Conservation (phyloP, 2,797 vertebrate species). For the Sebastes oblongus region DNA sequence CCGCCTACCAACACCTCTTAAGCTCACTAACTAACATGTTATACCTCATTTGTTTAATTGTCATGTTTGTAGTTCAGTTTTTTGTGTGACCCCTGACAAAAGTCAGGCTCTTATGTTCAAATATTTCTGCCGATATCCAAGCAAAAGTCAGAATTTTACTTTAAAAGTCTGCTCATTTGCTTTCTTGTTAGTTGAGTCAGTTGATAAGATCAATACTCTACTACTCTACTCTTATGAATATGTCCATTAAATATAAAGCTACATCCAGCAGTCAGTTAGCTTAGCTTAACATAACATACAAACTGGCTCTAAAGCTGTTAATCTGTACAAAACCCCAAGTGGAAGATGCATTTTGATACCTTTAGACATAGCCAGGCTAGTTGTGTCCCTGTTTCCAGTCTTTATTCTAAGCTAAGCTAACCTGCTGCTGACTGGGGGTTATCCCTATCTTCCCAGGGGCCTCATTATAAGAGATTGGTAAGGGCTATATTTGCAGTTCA, state of each 20-base stretch:
- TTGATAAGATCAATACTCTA: neutral
- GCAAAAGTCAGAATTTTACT: neutral
- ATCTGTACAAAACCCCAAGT: neutral
- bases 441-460: neutral
- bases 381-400: neutral
- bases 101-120: neutral
- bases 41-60: neutral
- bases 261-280: neutral
- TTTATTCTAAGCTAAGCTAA: neutral
- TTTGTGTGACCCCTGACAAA: neutral
- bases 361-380: neutral
- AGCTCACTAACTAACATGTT: neutral
- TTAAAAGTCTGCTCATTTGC: neutral
- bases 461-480: neutral
- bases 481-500: neutral
- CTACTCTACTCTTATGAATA: neutral
- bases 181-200: neutral
- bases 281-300: neutral
- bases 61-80: neutral
- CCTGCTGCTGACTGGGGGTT: neutral
- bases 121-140: neutral
- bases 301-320: neutral
- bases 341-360: neutral
- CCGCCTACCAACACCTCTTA: neutral
- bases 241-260: neutral